Evolutionary conservation across 2,888 invertebrate species (phyloP), one percentile per base, ranked within the genome.

Genomic region (Dasypogon diadema): DNA sequence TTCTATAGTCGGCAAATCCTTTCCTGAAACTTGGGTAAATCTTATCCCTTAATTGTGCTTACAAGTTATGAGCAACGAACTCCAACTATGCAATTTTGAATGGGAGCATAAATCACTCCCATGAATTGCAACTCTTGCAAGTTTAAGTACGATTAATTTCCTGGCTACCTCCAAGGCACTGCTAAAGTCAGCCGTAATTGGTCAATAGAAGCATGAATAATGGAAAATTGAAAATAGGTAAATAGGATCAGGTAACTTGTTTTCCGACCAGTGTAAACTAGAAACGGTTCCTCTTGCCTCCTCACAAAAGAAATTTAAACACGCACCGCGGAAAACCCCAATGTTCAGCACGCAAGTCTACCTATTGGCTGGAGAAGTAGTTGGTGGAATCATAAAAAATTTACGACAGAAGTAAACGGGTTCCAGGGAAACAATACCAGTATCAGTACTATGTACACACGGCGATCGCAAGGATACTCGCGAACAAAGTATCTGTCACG

Each of bases 121-220:
- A 46, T 46, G 46, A 55, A 16, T 16, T 55, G 22, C 21, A 55
- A 12, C 18, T 55, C 10, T 21, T 48, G 12, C 48, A 12, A 48
- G 16, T 16, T 48, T 48, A 48, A 6, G 16, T 4, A 48, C n/a
- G 48, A 55, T 14, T 16, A 18, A 18, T 55, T 21, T 21, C 12
- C 8, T 16, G 3, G 18, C 21, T 16, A 8, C 21, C 4, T 21
- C 10, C 55, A 18, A 2, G 3, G 21, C 12, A 2, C 46, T 46
- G 4, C 3, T 5, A 2, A 21, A 21, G 55, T 55, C 16, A 10
- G 3, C 55, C 55, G 18, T 55, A 55, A 55, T 55, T 55, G 55
- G 18, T 55, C 55, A 55, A 55, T 55, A n/a, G 22, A 55, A 3
- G 8, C 10, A 55, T 55, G 10, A 55, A 21, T 10, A 55, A 55